Base-by-base conservation (phyloP, 2,888 invertebrate genomes). In the Polia nebulosa region DNA sequence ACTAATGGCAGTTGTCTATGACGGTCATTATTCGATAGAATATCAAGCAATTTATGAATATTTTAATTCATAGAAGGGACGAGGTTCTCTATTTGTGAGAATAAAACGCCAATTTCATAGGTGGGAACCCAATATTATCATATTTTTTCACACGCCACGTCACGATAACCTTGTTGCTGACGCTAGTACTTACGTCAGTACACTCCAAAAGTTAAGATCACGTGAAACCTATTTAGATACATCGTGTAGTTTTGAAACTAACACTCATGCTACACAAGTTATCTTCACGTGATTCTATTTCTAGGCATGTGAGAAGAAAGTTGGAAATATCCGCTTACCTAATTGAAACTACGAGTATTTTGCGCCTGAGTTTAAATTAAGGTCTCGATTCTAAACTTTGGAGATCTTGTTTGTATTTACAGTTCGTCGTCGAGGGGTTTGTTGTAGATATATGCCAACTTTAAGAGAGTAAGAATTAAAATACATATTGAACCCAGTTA, bases 341-440 rank as follows among this genome's bases (percentile, higher is more conserved):
- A 22, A 59, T 47, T 29, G 15, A 39, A 66, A 70, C 64, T 70
- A n/a, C n/a, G n/a, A n/a, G n/a, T n/a, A 72, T 65, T 64, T 44
- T 55, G 25, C 13, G 47, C 41, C 22, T 20, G 22, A 63, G 39
- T 59, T 65, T 62, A 39, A 56, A 56, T 65, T 62, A 39, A 56
- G 52, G 69, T 72, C 65, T 74, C 63, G 66, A 80, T 80, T 62
- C 36, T 52, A 64, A 65, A 80, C 62, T 80, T 79, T 25, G 51
- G 51, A 63, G 49, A 72, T 59, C 58, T 45, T 72, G 61, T 69
- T 58, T 68, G 47, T 67, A n/a, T 41, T 8, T 41, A 17, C 8
- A 41, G n/a, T 41, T 41, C 39, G n/a, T 62, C 39, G 51, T 49
- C 61, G 11, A 51, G 60, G 65, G 66, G 45, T 55, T 72, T 58